A percentile compares a stretch with the other conserved stretches of the same genome.
These are phyloP conservation scores for Columba livia DNA, from an alignment of 2,113 vertebrate species.

Conservation along the genomic window DNA sequence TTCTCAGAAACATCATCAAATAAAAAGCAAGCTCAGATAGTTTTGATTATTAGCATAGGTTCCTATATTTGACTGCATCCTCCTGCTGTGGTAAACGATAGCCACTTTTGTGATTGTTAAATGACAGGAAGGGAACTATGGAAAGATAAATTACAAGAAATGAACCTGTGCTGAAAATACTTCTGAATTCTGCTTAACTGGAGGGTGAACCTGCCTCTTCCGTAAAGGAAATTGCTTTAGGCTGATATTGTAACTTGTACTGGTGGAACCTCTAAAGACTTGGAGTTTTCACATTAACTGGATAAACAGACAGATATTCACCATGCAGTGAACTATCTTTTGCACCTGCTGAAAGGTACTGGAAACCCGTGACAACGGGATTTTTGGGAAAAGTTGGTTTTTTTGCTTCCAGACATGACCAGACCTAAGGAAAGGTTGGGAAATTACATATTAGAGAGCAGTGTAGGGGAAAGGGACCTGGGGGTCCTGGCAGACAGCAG, in stretches of 20 bases:
- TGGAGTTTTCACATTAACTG: not conserved
- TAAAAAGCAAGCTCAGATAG: not conserved
- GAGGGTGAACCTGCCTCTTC: not conserved
- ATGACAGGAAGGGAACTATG: not conserved
- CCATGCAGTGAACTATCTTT: not conserved
- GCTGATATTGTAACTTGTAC: not conserved
- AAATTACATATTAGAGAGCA: too few species aligned
- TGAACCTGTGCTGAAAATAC: not conserved
- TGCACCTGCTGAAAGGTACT: constrained; percentile 1
- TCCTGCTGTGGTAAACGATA: not conserved
- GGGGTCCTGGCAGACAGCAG: too few species aligned
- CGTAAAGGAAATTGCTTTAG: not conserved
- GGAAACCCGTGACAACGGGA: not conserved
- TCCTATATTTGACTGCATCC: not conserved
- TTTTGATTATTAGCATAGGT: not conserved
- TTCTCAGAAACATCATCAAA: not conserved
- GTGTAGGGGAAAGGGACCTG: too few species aligned
- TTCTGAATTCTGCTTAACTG: not conserved
- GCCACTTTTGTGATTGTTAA: not conserved
- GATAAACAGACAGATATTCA: not conserved
- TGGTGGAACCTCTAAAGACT: not conserved
- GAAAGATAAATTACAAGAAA: not conserved
- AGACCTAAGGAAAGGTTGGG: not conserved
- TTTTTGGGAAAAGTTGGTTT: not conserved
- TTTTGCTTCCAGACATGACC: not conserved